Evolutionary conservation across 2,113 vertebrate genomes (phyloP).

Genomic region (Mystacornis crossleyi): DNA sequence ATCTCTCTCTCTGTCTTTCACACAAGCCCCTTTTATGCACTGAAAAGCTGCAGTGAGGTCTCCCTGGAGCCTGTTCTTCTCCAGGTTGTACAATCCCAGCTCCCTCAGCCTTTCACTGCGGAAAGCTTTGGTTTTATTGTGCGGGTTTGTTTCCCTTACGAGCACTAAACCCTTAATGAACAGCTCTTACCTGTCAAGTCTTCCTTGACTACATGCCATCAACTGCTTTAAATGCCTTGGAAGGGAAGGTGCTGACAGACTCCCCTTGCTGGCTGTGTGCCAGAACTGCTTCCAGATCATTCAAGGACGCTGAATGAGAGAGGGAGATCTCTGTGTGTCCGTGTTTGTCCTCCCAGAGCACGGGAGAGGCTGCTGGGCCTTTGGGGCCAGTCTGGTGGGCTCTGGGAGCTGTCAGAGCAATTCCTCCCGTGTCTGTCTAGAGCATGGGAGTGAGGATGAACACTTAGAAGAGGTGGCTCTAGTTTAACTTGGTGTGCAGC

Average conservation of each 20-base stretch:
- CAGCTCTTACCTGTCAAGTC: neutral
- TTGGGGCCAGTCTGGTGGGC: neutral
- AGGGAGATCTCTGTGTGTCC: neutral
- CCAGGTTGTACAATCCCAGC: neutral
- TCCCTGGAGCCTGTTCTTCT: neutral
- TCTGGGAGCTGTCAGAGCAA: neutral
- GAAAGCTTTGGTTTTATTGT: neutral
- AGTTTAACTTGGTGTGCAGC: neutral
- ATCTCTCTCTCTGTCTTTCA: neutral
- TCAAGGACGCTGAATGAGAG: neutral
- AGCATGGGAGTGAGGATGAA: rapidly evolving
- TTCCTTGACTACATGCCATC: neutral
- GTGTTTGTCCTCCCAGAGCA: neutral
- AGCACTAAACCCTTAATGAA: neutral
- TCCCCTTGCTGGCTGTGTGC: neutral
- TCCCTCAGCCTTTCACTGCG: neutral
- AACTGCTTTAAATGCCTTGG: neutral
- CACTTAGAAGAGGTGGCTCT: neutral
- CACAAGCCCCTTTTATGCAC: neutral
- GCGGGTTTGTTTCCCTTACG: neutral
- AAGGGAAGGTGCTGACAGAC: neutral
- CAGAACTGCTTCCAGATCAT: neutral
- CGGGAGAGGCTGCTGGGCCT: neutral
- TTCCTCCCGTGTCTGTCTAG: neutral
- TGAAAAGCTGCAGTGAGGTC: neutral